These are phyloP conservation scores for Digitonthophagus gazella DNA, from an alignment of 2,888 invertebrate species.

Conservation along the genomic window DNA sequence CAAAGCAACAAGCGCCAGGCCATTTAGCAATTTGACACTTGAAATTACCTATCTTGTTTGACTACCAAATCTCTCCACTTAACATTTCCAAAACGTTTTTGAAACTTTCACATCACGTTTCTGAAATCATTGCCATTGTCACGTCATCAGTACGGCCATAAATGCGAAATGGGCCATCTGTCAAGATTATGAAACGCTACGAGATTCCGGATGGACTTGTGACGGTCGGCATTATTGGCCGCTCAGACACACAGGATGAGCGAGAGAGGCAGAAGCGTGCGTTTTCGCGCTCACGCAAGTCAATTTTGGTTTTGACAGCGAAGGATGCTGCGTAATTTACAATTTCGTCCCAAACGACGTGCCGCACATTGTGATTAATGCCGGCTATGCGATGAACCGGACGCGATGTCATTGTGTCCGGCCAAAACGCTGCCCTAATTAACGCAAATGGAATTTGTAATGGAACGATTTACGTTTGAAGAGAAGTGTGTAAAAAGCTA, in stretches of 20 bases:
- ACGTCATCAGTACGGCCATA: too few relatives aligned
- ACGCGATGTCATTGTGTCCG: neutral
- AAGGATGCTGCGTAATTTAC: neutral
- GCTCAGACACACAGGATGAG: too few relatives aligned
- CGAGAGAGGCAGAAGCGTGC: neutral
- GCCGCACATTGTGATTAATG: neutral
- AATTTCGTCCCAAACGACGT: neutral
- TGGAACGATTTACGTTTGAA: too few relatives aligned
- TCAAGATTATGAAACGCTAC: neutral
- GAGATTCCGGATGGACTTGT: neutral
- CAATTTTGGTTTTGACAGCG: neutral
- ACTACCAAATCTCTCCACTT: too few relatives aligned
- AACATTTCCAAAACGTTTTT: too few relatives aligned
- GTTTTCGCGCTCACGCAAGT: neutral
- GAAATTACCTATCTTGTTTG: too few relatives aligned
- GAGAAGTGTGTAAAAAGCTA: too few relatives aligned
- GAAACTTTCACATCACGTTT: too few relatives aligned
- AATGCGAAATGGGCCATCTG: neutral
- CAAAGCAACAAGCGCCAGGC: neutral
- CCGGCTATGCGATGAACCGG: neutral
- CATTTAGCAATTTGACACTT: too few relatives aligned
- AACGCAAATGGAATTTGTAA: neutral
- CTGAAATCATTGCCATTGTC: too few relatives aligned
- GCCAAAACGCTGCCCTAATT: neutral
- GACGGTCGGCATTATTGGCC: too few relatives aligned